Conservation (phyloP, 2,888 invertebrate genomes). For the Palloptera scutellata region DNA sequence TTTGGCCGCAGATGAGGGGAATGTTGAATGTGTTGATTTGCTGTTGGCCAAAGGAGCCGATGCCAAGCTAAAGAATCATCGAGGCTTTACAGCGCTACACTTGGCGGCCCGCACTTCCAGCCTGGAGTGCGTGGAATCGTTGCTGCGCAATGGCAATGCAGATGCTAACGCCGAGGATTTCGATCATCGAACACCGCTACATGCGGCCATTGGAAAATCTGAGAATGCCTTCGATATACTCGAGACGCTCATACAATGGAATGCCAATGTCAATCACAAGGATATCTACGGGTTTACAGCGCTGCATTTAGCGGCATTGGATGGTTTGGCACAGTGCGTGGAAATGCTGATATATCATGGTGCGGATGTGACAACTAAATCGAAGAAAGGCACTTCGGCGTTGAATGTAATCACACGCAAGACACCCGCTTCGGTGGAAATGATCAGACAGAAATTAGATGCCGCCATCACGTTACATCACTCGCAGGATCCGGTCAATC, state of each 20-base stretch:
- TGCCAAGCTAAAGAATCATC: slow-evolving; percentile 76
- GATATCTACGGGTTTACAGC: slow-evolving; percentile 88
- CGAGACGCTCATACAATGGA: slow-evolving; percentile 80
- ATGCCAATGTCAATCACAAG: slow-evolving; percentile 82
- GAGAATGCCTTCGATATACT: slow-evolving; percentile 82
- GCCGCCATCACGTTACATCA: slow-evolving; percentile 81
- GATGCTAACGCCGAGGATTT: slow-evolving; percentile 83
- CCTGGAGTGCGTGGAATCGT: slow-evolving; percentile 80
- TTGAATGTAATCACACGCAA: slow-evolving; percentile 85
- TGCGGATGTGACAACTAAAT: slow-evolving; percentile 88
- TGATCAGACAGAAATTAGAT: slow-evolving; percentile 83
- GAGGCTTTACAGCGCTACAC: slow-evolving; percentile 86
- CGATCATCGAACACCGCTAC: slow-evolving; percentile 82
- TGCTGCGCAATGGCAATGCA: slow-evolving; percentile 77
- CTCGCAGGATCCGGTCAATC: slow-evolving; percentile 77
- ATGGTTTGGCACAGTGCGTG: slow-evolving; percentile 85
- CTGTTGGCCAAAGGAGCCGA: slow-evolving; percentile 79
- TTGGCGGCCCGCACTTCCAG: slow-evolving; percentile 83
- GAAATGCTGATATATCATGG: slow-evolving; percentile 84
- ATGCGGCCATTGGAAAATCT: slow-evolving; percentile 86
- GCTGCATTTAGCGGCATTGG: slow-evolving; percentile 84
- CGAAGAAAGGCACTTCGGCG: slow-evolving; percentile 86
- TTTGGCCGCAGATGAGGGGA: slow-evolving; percentile 88
- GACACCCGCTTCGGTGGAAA: slow-evolving; percentile 84
- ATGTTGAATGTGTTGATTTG: slow-evolving; percentile 80